Conservation (phyloP, 1,140 invertebrate species). For the Drosophila burlai region DNA sequence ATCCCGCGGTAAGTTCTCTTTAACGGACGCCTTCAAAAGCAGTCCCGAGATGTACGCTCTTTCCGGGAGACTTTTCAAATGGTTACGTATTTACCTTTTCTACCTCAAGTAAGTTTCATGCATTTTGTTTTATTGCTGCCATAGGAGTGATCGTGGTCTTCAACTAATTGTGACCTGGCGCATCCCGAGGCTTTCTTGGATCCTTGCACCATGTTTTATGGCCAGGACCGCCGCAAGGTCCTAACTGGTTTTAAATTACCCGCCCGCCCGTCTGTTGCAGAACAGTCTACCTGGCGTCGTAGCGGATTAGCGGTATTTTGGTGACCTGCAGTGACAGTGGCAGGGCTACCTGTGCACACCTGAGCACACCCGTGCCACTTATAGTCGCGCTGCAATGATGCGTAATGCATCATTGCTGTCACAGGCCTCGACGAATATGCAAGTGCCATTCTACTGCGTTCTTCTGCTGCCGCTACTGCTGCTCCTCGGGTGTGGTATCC, state of each 20-base stretch:
- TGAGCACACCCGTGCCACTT: slow-evolving; percentile 13
- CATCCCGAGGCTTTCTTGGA: too few species aligned
- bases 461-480: slow-evolving; percentile 10
- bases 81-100: too few species aligned
- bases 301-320: slow-evolving; percentile 3
- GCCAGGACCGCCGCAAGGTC: background rate
- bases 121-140: background rate
- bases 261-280: background rate
- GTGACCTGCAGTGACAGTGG: slow-evolving; percentile 1
- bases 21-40: background rate
- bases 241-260: slow-evolving; percentile 70
- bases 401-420: slow-evolving; percentile 30
- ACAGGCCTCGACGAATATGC: slow-evolving; percentile 27
- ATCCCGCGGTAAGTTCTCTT: too few species aligned
- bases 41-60: background rate
- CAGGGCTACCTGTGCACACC: slow-evolving; percentile 10
- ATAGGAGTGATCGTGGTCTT: background rate
- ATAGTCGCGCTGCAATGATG: slow-evolving; percentile 14
- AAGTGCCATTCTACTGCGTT: background rate
- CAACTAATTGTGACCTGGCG: slow-evolving; percentile 1
- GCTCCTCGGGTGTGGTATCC: background rate
- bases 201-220: background rate
- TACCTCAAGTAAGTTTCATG: background rate
- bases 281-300: slow-evolving; percentile 23
- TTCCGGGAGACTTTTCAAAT: background rate